These are phyloP conservation scores for Drosophila anceps DNA, from an alignment of 2,888 invertebrate species.

Conservation along the genomic window DNA sequence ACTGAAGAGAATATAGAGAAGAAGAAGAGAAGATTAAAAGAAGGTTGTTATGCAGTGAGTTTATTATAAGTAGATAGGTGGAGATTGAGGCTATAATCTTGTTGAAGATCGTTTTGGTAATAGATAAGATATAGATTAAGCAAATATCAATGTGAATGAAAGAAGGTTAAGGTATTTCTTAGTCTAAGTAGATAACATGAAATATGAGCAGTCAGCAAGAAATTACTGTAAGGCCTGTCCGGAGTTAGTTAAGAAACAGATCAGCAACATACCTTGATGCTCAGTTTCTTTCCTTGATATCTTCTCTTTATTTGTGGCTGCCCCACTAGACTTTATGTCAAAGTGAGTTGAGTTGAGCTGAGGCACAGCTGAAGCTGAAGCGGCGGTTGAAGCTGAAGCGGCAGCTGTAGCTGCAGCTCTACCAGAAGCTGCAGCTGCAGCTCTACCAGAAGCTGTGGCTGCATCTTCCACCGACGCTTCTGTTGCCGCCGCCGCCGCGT, in stretches of 20 bases:
- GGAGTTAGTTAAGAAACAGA: background rate
- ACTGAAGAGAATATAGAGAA: background rate
- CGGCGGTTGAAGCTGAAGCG: background rate
- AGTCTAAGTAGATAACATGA: no score
- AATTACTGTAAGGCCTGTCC: no score
- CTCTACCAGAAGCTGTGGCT: background rate
- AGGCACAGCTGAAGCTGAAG: background rate
- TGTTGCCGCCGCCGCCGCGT: background rate
- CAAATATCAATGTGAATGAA: no score
- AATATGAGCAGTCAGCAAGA: no score
- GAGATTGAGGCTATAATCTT: no score
- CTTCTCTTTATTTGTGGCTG: background rate
- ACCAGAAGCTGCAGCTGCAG: background rate
- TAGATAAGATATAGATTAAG: no score
- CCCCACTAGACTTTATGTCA: background rate
- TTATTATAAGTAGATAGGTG: background rate
- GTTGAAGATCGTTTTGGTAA: no score
- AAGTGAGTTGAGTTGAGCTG: background rate
- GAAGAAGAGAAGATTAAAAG: background rate
- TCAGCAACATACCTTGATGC: slow-evolving; percentile 9
- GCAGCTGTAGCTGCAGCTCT: background rate
- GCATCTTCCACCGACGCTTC: background rate
- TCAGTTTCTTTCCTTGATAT: background rate
- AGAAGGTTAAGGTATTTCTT: no score
- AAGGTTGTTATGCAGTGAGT: background rate